Conservation (phyloP, 2,797 vertebrate species). For the Acanthurus leucopareius region DNA sequence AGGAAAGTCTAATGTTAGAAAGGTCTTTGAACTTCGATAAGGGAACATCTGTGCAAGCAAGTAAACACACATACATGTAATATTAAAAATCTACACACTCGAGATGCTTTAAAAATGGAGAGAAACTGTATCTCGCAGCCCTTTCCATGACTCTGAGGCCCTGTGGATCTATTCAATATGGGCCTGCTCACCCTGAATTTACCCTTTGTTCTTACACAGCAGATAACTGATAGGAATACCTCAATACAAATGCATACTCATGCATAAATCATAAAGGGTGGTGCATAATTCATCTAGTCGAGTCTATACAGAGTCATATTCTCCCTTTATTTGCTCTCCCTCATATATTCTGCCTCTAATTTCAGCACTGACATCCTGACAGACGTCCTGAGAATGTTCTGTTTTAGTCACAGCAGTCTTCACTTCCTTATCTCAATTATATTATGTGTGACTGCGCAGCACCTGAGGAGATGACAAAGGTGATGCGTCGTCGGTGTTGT, state of each 20-base stretch:
- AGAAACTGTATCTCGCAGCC: slow-evolving; percentile 39
- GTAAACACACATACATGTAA: neutral
- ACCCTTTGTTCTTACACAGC: slow-evolving; percentile 68
- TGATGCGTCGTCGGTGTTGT: slow-evolving; percentile 53
- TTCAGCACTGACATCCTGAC: slow-evolving; percentile 52
- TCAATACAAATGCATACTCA: slow-evolving; percentile 74
- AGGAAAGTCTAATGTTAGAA: neutral
- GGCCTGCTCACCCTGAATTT: slow-evolving; percentile 38
- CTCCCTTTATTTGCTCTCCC: slow-evolving; percentile 45
- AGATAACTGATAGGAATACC: slow-evolving; percentile 72
- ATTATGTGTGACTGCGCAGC: slow-evolving; percentile 30
- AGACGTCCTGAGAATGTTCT: slow-evolving; percentile 32
- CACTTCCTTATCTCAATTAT: slow-evolving; percentile 52
- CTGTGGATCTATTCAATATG: slow-evolving; percentile 22
- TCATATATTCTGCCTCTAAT: slow-evolving; percentile 54
- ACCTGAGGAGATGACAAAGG: slow-evolving; percentile 50
- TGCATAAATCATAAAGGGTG: slow-evolving; percentile 79
- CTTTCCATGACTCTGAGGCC: slow-evolving; percentile 16
- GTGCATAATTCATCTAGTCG: slow-evolving; percentile 84
- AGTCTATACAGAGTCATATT: slow-evolving; percentile 65
- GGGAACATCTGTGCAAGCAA: too few relatives aligned
- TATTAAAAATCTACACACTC: slow-evolving; percentile 10
- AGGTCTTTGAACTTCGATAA: too few relatives aligned
- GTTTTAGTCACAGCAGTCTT: slow-evolving; percentile 66
- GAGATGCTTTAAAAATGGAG: slow-evolving; percentile 26